phyloP scores from a whole-genome alignment of 2,797 vertebrate species.

The Acropternis orthonyx region DNA sequence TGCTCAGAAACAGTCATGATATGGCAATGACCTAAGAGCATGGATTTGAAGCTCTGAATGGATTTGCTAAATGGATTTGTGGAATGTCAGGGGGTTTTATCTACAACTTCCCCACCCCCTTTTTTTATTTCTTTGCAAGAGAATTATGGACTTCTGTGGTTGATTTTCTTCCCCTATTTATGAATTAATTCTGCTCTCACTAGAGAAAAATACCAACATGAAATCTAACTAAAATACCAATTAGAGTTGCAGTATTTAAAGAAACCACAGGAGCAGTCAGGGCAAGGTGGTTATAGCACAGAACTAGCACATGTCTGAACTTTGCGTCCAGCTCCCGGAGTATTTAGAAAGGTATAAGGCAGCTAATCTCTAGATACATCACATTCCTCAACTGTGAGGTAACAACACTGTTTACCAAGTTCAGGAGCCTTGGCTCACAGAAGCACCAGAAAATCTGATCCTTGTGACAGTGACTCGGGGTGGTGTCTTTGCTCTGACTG shows the following conservation, averaged over 20 bases:
- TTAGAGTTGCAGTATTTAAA: not conserved
- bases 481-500: not conserved
- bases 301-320: not conserved
- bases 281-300: not conserved
- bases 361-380: not conserved
- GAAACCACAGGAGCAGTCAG: not conserved
- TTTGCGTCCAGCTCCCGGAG: not conserved
- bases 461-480: not conserved
- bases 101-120: rapidly evolving
- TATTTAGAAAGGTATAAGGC: not conserved
- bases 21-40: not conserved
- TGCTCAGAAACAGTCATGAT: not conserved
- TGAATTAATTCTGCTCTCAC: not conserved
- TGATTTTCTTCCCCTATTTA: not conserved
- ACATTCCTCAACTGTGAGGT: not conserved
- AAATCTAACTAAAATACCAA: not conserved
- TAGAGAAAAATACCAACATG: not conserved
- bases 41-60: not conserved
- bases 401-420: not conserved
- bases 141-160: not conserved
- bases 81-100: not conserved
- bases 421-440: not conserved
- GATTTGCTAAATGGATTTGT: not conserved
- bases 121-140: not conserved
- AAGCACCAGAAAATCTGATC: not conserved